Base-by-base conservation (phyloP, 2,888 invertebrate species). In the Andrena minutula region DNA sequence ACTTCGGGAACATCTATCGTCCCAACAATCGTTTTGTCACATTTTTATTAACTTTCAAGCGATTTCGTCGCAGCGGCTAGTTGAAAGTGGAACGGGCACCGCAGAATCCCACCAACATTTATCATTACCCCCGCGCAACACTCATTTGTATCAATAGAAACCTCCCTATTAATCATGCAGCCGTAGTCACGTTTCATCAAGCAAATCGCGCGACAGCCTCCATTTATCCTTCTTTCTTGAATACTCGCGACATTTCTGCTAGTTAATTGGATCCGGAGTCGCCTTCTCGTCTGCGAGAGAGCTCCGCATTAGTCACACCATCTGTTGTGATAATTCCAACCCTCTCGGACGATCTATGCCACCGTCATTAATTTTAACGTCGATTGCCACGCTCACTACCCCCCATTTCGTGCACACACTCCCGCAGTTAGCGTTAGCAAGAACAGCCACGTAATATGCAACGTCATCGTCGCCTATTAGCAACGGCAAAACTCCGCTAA, bases 1-100 rank as follows among this genome's bases (percentile, higher is more conserved):
- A 79, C 76, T 82, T 79, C 47, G n/a, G 41, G 53, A 30, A 28
- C 70, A 41, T 41, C 72, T 75, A 65, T 69, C 69, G 63, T n/a
- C 23, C 58, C n/a, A 49, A 16, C 10, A 65, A 56, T 56, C 79
- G 72, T 71, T 79, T 56, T 49, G 65, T 49, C 49, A 72, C 32
- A 23, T 63, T 72, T 80, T 79, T 63, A 61, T 72, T 35, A 64
- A 79, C 69, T 56, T 10, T 20, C 16, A 35, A 30, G 12, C 26
- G 41, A 69, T 51, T 5, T 61, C 32, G 63, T 41, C 51, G n/a
- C 47, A 23, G 6, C 35, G 12, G 12, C 56, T 30, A 23, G 26
- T 23, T 26, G 53, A 53, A 53, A 53, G 8, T 8, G 23, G 23
- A 53, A 8, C 20, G 53, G 20, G 3, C 0, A 53, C 53, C 53